Evolutionary conservation across 64 coral and sea anemone species (phyloP).

Genomic region (Pocillopora damicornis): DNA sequence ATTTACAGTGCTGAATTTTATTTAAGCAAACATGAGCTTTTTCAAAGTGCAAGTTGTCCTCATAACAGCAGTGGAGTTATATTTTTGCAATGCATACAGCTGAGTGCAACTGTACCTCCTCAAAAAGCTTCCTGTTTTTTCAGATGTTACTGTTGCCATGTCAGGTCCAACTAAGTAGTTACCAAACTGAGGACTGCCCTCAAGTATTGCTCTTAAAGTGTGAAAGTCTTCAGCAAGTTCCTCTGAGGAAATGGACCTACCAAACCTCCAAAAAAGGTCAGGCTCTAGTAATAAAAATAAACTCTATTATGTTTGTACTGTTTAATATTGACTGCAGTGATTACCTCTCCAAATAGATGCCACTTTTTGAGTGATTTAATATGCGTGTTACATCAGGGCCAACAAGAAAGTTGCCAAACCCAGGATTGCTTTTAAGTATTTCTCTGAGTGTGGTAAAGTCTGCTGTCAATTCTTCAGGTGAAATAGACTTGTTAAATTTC

Average conservation of each 20-base stretch:
- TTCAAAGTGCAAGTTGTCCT: too few species aligned
- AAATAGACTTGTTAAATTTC: slow-evolving; percentile 64
- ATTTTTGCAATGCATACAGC: too few species aligned
- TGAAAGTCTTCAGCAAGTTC: slow-evolving; percentile 72
- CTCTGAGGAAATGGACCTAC: slow-evolving; percentile 38
- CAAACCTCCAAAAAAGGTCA: background rate
- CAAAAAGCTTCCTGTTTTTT: slow-evolving; percentile 12
- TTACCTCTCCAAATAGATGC: slow-evolving; percentile 15
- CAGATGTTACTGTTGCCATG: slow-evolving; percentile 23
- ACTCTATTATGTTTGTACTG: background rate
- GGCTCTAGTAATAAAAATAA: background rate
- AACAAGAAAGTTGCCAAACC: slow-evolving; percentile 64
- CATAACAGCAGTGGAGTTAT: too few species aligned
- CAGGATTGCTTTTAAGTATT: slow-evolving; percentile 76
- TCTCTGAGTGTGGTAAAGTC: slow-evolving; percentile 64
- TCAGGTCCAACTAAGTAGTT: slow-evolving; percentile 75
- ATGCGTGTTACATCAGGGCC: slow-evolving; percentile 73
- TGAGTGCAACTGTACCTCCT: slow-evolving; percentile 13
- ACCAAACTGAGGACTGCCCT: slow-evolving; percentile 36
- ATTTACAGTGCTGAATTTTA: too few species aligned
- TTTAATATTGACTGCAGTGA: background rate
- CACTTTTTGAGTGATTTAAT: slow-evolving; percentile 15
- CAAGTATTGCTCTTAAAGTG: slow-evolving; percentile 61
- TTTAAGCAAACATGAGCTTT: too few species aligned
- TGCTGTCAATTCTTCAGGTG: slow-evolving; percentile 57